Conservation (phyloP, 1,140 invertebrate genomes). For the Cotesia typhae region DNA sequence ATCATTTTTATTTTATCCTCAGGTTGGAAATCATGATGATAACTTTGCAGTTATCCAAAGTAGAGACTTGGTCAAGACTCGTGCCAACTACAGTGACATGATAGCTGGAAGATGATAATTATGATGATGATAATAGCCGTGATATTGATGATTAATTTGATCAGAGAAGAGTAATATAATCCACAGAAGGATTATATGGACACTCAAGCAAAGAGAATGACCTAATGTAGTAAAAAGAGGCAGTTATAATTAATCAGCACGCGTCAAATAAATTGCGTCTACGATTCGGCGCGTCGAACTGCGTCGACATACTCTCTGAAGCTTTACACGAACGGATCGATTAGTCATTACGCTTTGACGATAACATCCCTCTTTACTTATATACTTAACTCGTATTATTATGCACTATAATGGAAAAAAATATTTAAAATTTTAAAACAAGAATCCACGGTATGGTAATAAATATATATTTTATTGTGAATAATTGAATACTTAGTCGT, state of each 20-base stretch:
- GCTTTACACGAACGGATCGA: slow-evolving; percentile 7
- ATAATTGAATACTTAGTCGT: too few species aligned
- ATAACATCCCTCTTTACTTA: slow-evolving; percentile 15
- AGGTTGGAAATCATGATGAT: too few species aligned
- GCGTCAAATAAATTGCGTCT: slow-evolving; percentile 16
- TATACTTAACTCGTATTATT: not conserved
- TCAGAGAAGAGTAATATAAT: not conserved
- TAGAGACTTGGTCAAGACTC: too few species aligned
- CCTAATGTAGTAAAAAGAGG: not conserved
- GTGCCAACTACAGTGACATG: too few species aligned
- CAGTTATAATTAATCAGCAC: slow-evolving; percentile 11
- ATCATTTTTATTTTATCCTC: too few species aligned
- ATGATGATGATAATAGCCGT: too few species aligned
- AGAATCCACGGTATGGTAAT: not conserved
- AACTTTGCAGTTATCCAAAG: too few species aligned
- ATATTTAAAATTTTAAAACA: not conserved
- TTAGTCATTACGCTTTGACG: slow-evolving; percentile 18
- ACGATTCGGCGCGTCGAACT: slow-evolving; percentile 22
- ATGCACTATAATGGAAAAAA: not conserved
- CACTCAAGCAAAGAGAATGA: not conserved
- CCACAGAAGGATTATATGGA: not conserved
- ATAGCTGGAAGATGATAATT: too few species aligned
- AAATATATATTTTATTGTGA: too few species aligned
- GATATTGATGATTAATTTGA: too few species aligned
- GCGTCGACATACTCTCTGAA: not conserved